phyloP scores from a whole-genome alignment of 2,113 vertebrate species.

The Oxygymnocypris stewartii region DNA sequence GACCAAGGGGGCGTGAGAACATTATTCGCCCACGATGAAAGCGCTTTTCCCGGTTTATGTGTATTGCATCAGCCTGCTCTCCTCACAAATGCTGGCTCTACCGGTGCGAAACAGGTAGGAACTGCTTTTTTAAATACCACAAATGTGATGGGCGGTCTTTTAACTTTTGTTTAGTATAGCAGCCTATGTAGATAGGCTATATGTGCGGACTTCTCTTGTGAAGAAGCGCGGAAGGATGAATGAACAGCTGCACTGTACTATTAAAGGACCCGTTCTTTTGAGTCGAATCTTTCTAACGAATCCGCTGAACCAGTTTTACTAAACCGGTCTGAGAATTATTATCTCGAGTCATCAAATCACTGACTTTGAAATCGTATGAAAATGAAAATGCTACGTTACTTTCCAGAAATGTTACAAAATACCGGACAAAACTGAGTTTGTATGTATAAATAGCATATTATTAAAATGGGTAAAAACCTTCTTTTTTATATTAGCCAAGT shows the following conservation, averaged over 20 bases:
- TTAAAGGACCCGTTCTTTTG: not conserved
- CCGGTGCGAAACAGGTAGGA: slow-evolving; percentile 70
- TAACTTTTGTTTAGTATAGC: not conserved
- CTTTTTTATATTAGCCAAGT: not conserved
- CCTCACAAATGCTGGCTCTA: slow-evolving; percentile 66
- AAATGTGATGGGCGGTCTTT: not conserved
- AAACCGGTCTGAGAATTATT: not conserved
- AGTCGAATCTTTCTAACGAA: slow-evolving; percentile 29
- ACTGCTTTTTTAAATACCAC: not conserved
- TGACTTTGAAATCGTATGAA: not conserved
- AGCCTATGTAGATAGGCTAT: not conserved
- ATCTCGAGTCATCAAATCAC: not conserved
- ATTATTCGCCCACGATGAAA: slow-evolving; percentile 67
- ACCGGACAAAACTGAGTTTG: not conserved
- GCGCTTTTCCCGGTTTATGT: slow-evolving; percentile 66
- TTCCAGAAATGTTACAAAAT: not conserved
- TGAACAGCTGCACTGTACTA: not conserved
- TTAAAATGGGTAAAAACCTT: not conserved
- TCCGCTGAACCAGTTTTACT: not conserved
- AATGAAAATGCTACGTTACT: not conserved
- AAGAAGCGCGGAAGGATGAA: not conserved
- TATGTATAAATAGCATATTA: not conserved
- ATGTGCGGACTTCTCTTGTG: not conserved
- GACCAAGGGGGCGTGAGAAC: slow-evolving; percentile 56
- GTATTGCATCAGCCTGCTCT: slow-evolving; percentile 80